phyloP scores from a whole-genome alignment of 2,888 invertebrate species.

The Leptothorax acervorum region DNA sequence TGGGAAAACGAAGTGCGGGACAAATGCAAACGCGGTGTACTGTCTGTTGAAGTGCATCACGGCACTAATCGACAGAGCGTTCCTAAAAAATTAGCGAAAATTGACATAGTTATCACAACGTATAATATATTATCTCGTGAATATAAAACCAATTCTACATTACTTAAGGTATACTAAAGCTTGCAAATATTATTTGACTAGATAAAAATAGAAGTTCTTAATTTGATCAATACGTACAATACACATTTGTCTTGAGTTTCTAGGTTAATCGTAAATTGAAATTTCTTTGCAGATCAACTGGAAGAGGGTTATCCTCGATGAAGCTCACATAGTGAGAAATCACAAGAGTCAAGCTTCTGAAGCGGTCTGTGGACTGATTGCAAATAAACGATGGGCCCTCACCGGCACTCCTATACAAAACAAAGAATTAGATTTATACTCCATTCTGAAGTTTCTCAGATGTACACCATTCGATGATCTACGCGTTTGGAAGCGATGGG shows the following conservation, averaged over 20 bases:
- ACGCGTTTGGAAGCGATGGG: conserved; percentile 96
- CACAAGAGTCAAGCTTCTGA: conserved; percentile 91
- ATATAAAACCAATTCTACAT: conserved; percentile 80
- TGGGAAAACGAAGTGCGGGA: conserved; percentile 93
- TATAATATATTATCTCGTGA: conserved; percentile 92
- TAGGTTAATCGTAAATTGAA: conserved; percentile 15
- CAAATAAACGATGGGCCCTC: conserved; percentile 91
- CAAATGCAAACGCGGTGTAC: conserved; percentile 88
- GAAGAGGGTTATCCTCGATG: conserved; percentile 96
- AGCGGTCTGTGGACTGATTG: conserved; percentile 89
- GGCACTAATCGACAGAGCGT: conserved; percentile 90
- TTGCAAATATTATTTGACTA: conserved; percentile 1
- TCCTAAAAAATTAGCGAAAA: conserved; percentile 87
- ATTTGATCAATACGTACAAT: background rate
- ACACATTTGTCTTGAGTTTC: background rate
- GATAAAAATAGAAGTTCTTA: background rate
- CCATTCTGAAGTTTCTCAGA: conserved; percentile 93
- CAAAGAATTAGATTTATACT: conserved; percentile 93
- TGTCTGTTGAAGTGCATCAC: conserved; percentile 91
- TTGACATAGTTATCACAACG: conserved; percentile 96
- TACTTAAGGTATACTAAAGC: conserved; percentile 81
- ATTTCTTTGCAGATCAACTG: conserved; percentile 89
- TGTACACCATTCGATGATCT: conserved; percentile 96
- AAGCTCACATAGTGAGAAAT: conserved; percentile 97
- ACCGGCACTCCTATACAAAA: conserved; percentile 99